A percentile compares a stretch with the other conserved stretches of the same genome.
phyloP scores from a whole-genome alignment of 1,140 invertebrate species.

The Neodiprion lecontei region DNA sequence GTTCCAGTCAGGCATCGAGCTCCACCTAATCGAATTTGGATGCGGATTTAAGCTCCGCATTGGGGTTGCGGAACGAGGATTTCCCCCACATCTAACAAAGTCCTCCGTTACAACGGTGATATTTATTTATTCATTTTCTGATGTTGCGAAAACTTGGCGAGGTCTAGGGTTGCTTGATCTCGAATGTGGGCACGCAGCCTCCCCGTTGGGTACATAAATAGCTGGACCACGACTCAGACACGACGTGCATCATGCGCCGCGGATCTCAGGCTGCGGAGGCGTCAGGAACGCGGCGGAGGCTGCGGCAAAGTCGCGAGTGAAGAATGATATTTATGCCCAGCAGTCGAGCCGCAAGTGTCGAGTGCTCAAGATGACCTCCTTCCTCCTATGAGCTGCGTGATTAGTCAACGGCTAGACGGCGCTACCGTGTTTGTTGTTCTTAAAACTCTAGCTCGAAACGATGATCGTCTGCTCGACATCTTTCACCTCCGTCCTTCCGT shows the following conservation, averaged over 20 bases:
- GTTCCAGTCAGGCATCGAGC: too few relatives aligned
- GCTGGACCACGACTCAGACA: neutral
- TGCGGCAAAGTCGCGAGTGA: neutral
- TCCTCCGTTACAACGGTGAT: too few relatives aligned
- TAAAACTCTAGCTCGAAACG: neutral
- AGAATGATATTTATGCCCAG: neutral
- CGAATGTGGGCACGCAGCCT: neutral
- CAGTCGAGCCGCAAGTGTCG: neutral
- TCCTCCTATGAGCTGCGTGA: neutral
- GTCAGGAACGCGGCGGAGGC: neutral
- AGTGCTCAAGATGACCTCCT: neutral
- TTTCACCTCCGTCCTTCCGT: neutral
- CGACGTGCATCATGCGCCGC: too few relatives aligned
- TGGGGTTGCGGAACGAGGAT: too few relatives aligned
- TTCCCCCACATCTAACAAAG: too few relatives aligned
- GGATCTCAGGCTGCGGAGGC: neutral
- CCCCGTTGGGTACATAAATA: neutral
- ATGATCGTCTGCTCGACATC: neutral
- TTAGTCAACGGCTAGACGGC: neutral
- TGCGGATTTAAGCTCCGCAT: too few relatives aligned
- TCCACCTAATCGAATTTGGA: too few relatives aligned
- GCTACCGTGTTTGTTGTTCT: neutral
- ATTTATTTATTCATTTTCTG: too few relatives aligned
- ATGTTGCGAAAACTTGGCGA: neutral
- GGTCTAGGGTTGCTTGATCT: neutral